Conservation (phyloP, 2,797 vertebrate genomes). For the Chrosomus eos region DNA sequence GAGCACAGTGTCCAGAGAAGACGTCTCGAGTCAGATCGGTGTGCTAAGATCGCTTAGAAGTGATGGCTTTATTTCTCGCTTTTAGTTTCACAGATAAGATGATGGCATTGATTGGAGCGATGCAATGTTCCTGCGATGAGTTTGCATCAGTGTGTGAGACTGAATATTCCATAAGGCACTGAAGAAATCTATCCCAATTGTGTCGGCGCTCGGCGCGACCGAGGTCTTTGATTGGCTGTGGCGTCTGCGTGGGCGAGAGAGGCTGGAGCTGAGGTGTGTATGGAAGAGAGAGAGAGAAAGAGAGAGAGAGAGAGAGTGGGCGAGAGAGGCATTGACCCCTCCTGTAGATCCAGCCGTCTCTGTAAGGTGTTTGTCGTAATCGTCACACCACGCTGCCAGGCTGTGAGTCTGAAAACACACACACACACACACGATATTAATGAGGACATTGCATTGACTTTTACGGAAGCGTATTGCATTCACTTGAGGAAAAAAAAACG, state of each 20-base stretch:
- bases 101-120: conserved; percentile 83
- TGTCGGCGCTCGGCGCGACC: conserved; percentile 90
- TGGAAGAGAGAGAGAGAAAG: conserved; percentile 6
- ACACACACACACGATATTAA: background rate
- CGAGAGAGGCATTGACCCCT: conserved; percentile 69
- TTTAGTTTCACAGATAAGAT: conserved; percentile 66
- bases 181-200: conserved; percentile 89
- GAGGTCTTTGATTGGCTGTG: conserved; percentile 87
- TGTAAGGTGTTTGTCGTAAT: conserved; percentile 55
- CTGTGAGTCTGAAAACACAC: conserved; percentile 36
- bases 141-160: conserved; percentile 96
- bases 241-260: conserved; percentile 58
- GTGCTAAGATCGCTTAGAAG: conserved; percentile 97
- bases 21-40: conserved; percentile 72
- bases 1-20: conserved; percentile 59
- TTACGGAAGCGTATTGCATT: no score
- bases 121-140: conserved; percentile 92
- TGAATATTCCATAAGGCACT: conserved; percentile 99
- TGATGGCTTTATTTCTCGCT: conserved; percentile 94
- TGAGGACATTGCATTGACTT: background rate
- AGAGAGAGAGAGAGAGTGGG: conserved; percentile 71
- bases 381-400: conserved; percentile 30
- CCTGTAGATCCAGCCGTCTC: conserved; percentile 72
- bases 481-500: no score
- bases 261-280: conserved; percentile 70